These are phyloP conservation scores for Poeciliopsis paucimaculata DNA, from an alignment of 2,797 vertebrate genomes.

Conservation along the genomic window DNA sequence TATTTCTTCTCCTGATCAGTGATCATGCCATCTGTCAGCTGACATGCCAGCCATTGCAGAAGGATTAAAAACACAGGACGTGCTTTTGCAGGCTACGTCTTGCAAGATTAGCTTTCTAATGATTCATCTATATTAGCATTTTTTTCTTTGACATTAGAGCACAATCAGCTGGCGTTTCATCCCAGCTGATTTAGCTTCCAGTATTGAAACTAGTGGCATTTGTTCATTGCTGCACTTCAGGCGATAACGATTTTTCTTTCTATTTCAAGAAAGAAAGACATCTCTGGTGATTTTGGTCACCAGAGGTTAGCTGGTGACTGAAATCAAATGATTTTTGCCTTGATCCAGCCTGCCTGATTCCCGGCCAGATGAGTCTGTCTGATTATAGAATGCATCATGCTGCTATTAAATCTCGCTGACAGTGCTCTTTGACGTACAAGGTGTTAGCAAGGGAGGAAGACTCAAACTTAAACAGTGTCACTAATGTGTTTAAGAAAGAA, in stretches of 20 bases:
- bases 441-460: neutral
- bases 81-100: neutral
- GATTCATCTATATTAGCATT: neutral
- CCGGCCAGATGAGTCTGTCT: no score
- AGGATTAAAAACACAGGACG: constrained; percentile 6
- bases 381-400: neutral
- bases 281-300: no score
- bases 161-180: neutral
- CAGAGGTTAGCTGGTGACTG: neutral
- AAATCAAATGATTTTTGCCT: neutral
- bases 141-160: neutral
- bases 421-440: neutral
- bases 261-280: neutral
- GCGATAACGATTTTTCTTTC: neutral
- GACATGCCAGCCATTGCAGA: constrained; percentile 21
- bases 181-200: neutral
- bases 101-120: constrained; percentile 16
- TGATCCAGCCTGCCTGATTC: neutral
- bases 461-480: neutral
- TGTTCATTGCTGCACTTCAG: neutral
- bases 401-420: neutral
- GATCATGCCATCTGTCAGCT: constrained; percentile 32
- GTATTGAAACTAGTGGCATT: neutral
- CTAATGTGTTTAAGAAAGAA: neutral
- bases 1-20: constrained; percentile 42